Evolutionary conservation across 2,113 vertebrate genomes (phyloP).

Genomic region (Romanogobio albipinnatus): DNA sequence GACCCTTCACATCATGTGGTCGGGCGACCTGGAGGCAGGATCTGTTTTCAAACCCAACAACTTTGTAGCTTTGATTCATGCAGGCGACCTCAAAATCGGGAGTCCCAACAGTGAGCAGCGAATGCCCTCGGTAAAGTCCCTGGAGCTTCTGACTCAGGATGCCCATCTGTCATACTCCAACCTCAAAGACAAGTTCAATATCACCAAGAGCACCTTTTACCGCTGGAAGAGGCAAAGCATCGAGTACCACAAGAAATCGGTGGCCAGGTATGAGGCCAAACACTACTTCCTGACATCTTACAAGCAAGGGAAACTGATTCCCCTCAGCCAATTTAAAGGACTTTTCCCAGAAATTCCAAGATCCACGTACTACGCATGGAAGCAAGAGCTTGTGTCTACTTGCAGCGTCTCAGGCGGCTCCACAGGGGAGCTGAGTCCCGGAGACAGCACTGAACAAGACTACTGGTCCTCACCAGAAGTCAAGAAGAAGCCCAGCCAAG

Average conservation of each 20-base stretch:
- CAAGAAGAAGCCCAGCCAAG: constrained; percentile 61
- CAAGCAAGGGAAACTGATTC: constrained; percentile 83
- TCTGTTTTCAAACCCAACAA: constrained; percentile 85
- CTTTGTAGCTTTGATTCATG: constrained; percentile 86
- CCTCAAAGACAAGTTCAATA: constrained; percentile 85
- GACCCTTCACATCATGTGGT: constrained; percentile 95
- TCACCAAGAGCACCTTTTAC: constrained; percentile 94
- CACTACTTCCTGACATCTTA: constrained; percentile 90
- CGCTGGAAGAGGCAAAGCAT: constrained; percentile 91
- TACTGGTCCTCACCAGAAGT: constrained; percentile 75
- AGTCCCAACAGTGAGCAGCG: constrained; percentile 57
- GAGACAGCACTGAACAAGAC: constrained; percentile 75
- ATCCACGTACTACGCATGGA: constrained; percentile 96
- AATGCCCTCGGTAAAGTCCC: constrained; percentile 70
- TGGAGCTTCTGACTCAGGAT: constrained; percentile 78
- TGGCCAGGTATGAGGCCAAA: constrained; percentile 91
- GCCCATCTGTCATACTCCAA: constrained; percentile 83
- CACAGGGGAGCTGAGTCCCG: constrained; percentile 71
- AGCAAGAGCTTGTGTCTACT: constrained; percentile 85
- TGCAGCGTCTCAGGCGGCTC: constrained; percentile 72
- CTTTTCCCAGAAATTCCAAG: constrained; percentile 94
- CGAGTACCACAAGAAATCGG: constrained; percentile 87
- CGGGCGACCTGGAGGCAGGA: constrained; percentile 81
- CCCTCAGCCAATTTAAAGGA: constrained; percentile 88
- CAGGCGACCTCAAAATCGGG: constrained; percentile 70